phyloP scores from a whole-genome alignment of 2,797 vertebrate species.

The Danio jaintianensis region DNA sequence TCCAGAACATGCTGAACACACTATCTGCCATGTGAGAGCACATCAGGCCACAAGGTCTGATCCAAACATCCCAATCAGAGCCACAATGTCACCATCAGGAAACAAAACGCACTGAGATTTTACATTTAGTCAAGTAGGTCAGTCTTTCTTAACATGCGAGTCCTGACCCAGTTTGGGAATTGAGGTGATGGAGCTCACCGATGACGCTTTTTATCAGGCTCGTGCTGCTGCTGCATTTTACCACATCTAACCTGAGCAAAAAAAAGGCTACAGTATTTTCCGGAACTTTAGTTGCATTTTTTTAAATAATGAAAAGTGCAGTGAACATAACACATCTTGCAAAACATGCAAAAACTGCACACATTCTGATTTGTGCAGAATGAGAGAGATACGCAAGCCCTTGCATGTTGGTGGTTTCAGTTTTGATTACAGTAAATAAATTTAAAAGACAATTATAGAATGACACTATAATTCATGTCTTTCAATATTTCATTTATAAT shows the following conservation, averaged over 20 bases:
- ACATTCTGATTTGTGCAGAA: too few relatives aligned
- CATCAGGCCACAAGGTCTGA: constrained; percentile 21
- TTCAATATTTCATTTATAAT: too few relatives aligned
- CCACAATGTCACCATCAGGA: not conserved
- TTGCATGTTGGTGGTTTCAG: too few relatives aligned
- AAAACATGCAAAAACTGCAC: too few relatives aligned
- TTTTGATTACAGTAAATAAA: too few relatives aligned
- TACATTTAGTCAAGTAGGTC: constrained; percentile 23
- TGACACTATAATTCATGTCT: too few relatives aligned
- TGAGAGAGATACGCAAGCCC: too few relatives aligned
- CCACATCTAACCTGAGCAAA: not conserved
- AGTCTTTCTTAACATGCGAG: not conserved
- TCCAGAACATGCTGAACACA: constrained; percentile 27
- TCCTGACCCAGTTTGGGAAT: constrained; percentile 4
- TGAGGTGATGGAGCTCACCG: not conserved
- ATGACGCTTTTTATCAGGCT: constrained; percentile 8
- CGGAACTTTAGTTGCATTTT: too few relatives aligned
- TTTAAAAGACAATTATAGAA: too few relatives aligned
- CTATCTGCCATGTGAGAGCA: constrained; percentile 16
- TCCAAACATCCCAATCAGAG: not conserved
- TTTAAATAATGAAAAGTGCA: too few relatives aligned
- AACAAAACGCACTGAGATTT: constrained; percentile 16
- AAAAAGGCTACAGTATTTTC: too few relatives aligned
- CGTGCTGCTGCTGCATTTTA: not conserved
- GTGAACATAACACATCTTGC: too few relatives aligned